Percentiles rank a stretch among this genome's conserved stretches.
phyloP scores from a whole-genome alignment of 2,888 invertebrate genomes.

The Protophormia terraenovae region DNA sequence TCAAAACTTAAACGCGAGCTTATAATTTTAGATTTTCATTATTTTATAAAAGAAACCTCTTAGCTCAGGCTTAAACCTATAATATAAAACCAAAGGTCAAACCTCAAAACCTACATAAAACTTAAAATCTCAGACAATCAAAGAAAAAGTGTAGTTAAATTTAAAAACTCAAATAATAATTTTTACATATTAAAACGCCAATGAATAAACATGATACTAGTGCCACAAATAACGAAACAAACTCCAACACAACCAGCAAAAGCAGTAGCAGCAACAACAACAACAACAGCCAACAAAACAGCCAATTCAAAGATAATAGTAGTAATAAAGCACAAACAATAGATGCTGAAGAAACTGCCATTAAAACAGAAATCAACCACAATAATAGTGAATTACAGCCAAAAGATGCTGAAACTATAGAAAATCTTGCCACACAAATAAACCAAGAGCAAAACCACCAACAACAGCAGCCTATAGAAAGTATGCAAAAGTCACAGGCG shows the following conservation, averaged over 20 bases:
- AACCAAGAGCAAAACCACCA: neutral
- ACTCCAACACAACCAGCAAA: conserved; percentile 52
- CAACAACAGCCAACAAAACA: conserved; percentile 12
- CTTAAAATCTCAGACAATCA: neutral
- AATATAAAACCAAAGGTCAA: neutral
- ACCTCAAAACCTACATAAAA: neutral
- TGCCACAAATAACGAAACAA: conserved; percentile 62
- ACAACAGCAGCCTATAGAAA: neutral
- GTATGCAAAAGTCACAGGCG: conserved; percentile 31
- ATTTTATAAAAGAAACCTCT: neutral
- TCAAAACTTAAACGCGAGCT: neutral
- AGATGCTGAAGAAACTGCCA: neutral
- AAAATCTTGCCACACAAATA: neutral
- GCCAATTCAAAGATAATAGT: too few species aligned
- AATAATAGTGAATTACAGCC: conserved; percentile 39
- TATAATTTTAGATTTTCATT: neutral
- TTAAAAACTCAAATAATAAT: neutral
- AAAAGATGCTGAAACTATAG: conserved; percentile 17
- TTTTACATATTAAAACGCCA: conserved; percentile 61
- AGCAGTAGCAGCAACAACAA: conserved; percentile 62
- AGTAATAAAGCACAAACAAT: conserved; percentile 48
- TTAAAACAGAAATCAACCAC: conserved; percentile 15
- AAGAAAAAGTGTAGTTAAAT: neutral
- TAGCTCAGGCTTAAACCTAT: neutral
- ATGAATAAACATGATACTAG: conserved; percentile 79